Base-by-base conservation (phyloP, 2,888 invertebrate species). In the Acleris sparsana region DNA sequence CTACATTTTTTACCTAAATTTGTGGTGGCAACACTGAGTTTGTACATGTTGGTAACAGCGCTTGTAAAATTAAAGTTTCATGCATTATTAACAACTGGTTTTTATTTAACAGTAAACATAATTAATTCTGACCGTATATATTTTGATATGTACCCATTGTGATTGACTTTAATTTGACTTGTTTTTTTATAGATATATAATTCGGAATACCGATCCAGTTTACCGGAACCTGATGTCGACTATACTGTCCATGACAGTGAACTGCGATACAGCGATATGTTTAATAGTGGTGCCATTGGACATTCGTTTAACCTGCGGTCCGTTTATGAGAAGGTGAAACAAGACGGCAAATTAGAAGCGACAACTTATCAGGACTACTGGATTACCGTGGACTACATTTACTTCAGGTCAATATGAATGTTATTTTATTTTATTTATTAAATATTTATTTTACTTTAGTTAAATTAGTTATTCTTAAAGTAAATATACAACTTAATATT, bases 361-460 rank as follows among this genome's bases (percentile, higher is more conserved):
- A 96, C 97, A 5, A 97, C 98, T 0, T 94, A 93, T 82, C 98
- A 98, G 77, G 89, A 94, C 58, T 80, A 87, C 53, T 97, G 97
- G 96, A 86, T 95, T 61, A 96, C 95, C 0, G 98, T 99, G 0
- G 99, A 99, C 88, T 98, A 98, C 80, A 97, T 99, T 69, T 97
- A 98, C 84, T 97, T 96, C 74, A 95, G 95, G 94, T 95, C 87
- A 67, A 72, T 83, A 0, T 52, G 16, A 29, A 33, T 6, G 33
- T 33, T 2, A 33, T 33, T 33, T n/a, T n/a, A n/a, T n/a, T n/a
- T n/a, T n/a, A n/a, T n/a, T n/a, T n/a, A n/a, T n/a, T n/a, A n/a
- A n/a, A n/a, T n/a, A n/a, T n/a, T n/a, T n/a, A n/a, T n/a, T n/a
- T n/a, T n/a, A n/a, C n/a, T n/a, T n/a, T n/a, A n/a, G n/a, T n/a